Conservation (phyloP, 2,888 invertebrate genomes). For the Protophormia terraenovae region DNA sequence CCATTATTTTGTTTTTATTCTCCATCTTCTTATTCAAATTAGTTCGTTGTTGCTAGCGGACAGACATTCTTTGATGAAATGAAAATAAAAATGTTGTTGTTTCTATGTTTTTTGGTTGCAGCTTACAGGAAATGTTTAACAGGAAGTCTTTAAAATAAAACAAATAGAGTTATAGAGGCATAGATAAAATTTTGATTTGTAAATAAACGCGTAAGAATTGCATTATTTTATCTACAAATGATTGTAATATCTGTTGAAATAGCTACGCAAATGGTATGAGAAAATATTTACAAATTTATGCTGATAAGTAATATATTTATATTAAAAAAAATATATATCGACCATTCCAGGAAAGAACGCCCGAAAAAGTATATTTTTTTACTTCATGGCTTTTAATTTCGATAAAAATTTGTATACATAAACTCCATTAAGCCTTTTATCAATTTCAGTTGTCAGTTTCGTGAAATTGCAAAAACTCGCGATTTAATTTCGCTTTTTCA, state of each 20-base stretch:
- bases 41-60: background rate
- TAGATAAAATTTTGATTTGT: conserved; percentile 1
- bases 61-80: conserved; percentile 11
- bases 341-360: background rate
- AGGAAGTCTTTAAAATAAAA: conserved; percentile 60
- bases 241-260: background rate
- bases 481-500: too few relatives aligned
- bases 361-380: too few relatives aligned
- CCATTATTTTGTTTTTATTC: background rate
- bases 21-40: conserved; percentile 49
- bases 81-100: background rate
- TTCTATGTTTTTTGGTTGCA: background rate
- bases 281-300: background rate
- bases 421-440: too few relatives aligned
- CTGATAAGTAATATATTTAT: background rate
- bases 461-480: too few relatives aligned
- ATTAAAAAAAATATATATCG: background rate
- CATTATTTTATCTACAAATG: background rate
- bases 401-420: too few relatives aligned
- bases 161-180: conserved; percentile 50
- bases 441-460: too few relatives aligned
- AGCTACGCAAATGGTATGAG: background rate
- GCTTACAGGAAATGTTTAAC: conserved; percentile 54
- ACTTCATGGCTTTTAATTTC: too few relatives aligned
- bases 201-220: background rate